A percentile compares a stretch with the other conserved stretches of the same genome.
phyloP scores from a whole-genome alignment of 2,888 invertebrate species.

The Bombyx huttoni region DNA sequence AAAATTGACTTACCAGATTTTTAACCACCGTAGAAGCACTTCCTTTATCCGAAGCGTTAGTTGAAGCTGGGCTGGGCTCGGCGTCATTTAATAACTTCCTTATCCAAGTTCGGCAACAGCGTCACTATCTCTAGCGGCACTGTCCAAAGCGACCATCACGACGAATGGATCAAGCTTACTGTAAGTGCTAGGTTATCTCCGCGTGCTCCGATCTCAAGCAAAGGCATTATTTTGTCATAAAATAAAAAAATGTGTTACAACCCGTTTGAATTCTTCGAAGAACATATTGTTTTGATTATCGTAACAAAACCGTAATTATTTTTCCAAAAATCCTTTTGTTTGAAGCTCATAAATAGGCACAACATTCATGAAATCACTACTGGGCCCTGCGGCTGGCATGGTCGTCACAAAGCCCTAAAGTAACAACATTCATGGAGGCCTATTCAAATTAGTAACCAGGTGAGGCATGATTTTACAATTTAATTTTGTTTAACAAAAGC shows the following conservation, averaged over 20 bases:
- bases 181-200: slow-evolving; percentile 72
- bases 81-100: slow-evolving; percentile 62
- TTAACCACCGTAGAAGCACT: slow-evolving; percentile 64
- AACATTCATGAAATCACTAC: slow-evolving; percentile 32
- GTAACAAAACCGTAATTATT: slow-evolving; percentile 22
- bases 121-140: slow-evolving; percentile 57
- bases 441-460: slow-evolving; percentile 54
- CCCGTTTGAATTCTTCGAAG: slow-evolving; percentile 58
- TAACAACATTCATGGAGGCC: slow-evolving; percentile 37
- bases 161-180: slow-evolving; percentile 67
- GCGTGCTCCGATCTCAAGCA: slow-evolving; percentile 68
- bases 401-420: slow-evolving; percentile 46
- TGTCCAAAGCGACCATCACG: slow-evolving; percentile 60
- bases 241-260: slow-evolving; percentile 41
- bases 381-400: slow-evolving; percentile 54
- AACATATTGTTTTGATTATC: slow-evolving; percentile 25
- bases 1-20: slow-evolving; percentile 48
- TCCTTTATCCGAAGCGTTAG: slow-evolving; percentile 69
- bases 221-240: slow-evolving; percentile 66
- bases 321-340: slow-evolving; percentile 42
- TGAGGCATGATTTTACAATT: slow-evolving; percentile 50
- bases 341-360: slow-evolving; percentile 47
- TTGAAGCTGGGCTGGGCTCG: slow-evolving; percentile 65
- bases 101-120: slow-evolving; percentile 40
- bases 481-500: slow-evolving; percentile 39